phyloP scores from a whole-genome alignment of 2,797 vertebrate genomes.

The Leucoraja ocellata region DNA sequence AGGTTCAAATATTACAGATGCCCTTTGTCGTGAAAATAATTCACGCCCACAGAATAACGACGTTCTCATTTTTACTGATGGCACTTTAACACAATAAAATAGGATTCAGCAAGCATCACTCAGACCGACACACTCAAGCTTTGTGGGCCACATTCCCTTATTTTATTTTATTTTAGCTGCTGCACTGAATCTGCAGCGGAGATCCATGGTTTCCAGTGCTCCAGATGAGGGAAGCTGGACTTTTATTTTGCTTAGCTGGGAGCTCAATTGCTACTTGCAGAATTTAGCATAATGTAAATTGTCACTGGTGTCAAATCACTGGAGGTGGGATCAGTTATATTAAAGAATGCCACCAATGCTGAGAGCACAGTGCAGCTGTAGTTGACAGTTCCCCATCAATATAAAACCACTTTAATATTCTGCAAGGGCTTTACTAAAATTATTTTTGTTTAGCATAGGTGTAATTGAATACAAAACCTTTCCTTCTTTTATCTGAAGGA shows the following conservation, averaged over 20 bases:
- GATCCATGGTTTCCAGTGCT: neutral
- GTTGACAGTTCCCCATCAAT: constrained; percentile 3
- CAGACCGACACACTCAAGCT: neutral
- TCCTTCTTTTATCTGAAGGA: neutral
- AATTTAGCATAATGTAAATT: constrained; percentile 21
- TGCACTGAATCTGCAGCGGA: neutral
- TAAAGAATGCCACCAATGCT: constrained; percentile 14
- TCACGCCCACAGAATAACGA: neutral
- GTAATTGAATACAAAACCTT: neutral
- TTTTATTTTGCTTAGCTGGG: neutral
- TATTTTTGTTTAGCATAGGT: neutral
- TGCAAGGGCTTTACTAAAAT: neutral
- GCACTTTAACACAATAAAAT: constrained; percentile 26
- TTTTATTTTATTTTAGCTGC: neutral
- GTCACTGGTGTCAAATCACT: neutral
- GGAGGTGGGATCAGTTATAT: constrained; percentile 15
- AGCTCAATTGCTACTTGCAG: neutral
- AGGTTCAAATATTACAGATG: constrained; percentile 21
- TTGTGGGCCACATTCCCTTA: neutral
- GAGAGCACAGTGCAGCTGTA: neutral
- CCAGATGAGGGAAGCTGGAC: neutral
- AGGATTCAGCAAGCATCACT: neutral
- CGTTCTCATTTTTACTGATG: constrained; percentile 25
- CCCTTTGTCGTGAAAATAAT: constrained; percentile 24
- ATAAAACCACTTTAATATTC: constrained; percentile 11